These are phyloP conservation scores for Todiramphus saurophagus DNA, from an alignment of 2,113 vertebrate genomes.

Conservation along the genomic window DNA sequence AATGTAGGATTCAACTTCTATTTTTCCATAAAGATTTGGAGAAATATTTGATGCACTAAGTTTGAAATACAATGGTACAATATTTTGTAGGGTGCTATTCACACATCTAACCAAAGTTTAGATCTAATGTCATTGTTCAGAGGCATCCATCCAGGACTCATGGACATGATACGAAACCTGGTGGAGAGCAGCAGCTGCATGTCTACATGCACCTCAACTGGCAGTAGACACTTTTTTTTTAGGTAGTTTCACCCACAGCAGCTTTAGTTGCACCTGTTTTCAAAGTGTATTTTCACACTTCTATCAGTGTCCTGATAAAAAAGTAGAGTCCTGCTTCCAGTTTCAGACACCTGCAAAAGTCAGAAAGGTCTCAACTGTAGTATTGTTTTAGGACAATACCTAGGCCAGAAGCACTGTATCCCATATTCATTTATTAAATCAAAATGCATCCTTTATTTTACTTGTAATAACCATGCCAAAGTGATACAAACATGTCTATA, in stretches of 20 bases:
- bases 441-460: background rate
- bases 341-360: background rate
- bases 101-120: background rate
- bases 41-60: background rate
- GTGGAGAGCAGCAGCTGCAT: background rate
- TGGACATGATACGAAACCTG: fast-evolving
- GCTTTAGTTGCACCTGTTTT: background rate
- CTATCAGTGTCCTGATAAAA: too few relatives aligned
- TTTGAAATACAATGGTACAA: background rate
- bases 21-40: background rate
- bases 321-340: background rate
- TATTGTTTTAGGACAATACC: background rate
- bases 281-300: background rate
- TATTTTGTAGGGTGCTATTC: background rate
- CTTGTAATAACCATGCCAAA: background rate
- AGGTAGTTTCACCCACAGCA: background rate
- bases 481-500: background rate
- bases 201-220: background rate
- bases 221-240: background rate
- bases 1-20: background rate
- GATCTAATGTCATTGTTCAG: background rate
- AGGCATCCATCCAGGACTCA: background rate
- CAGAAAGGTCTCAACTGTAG: background rate
- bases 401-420: background rate
- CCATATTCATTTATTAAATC: background rate